phyloP scores from a whole-genome alignment of 2,113 vertebrate genomes.

The Egretta garzetta region DNA sequence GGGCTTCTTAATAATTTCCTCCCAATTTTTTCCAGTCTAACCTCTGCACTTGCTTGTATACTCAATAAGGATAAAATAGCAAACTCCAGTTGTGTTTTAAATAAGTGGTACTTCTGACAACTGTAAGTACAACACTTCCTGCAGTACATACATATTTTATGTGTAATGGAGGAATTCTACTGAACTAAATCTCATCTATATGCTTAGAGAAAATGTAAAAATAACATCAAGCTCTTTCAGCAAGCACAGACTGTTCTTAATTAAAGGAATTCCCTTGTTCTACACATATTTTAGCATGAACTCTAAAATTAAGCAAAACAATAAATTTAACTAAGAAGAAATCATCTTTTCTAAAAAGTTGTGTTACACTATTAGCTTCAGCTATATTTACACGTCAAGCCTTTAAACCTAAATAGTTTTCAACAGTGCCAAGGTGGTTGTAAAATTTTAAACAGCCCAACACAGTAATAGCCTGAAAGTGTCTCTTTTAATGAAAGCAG shows the following conservation, averaged over 20 bases:
- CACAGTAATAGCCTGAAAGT: neutral
- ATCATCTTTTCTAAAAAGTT: neutral
- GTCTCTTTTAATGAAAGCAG: neutral
- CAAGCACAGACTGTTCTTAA: neutral
- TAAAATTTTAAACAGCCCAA: neutral
- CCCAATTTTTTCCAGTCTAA: neutral
- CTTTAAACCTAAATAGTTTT: neutral
- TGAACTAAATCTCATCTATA: neutral
- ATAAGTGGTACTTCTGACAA: neutral
- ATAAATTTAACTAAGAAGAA: neutral
- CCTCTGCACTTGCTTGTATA: neutral
- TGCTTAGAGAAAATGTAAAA: neutral
- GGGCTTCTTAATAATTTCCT: neutral
- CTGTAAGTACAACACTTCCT: neutral
- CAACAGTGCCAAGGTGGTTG: neutral
- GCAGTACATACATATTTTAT: neutral
- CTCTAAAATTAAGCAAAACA: neutral
- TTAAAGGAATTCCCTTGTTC: neutral
- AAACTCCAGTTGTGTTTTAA: neutral
- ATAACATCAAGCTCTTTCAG: neutral
- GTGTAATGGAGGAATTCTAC: neutral
- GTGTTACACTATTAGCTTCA: neutral
- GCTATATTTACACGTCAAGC: neutral
- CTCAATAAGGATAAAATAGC: neutral
- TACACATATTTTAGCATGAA: neutral